phyloP scores from a whole-genome alignment of 2,888 invertebrate species.

The Ormyrus pomaceus region DNA sequence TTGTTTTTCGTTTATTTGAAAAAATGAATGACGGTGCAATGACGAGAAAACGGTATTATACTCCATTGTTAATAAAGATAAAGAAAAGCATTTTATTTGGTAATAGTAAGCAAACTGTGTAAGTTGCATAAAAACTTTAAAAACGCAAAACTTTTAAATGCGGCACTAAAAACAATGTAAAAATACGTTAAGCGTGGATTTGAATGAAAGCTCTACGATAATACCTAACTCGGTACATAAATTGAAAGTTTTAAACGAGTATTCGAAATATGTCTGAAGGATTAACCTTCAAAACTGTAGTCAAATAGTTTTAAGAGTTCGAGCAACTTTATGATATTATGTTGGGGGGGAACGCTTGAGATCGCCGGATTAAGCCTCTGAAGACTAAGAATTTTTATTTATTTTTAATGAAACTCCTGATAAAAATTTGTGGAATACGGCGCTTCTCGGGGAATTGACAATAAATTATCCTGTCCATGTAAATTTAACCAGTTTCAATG shows the following conservation, averaged over 20 bases:
- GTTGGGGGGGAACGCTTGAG: not conserved
- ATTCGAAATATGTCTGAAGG: constrained; percentile 26
- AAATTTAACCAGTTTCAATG: constrained; percentile 6
- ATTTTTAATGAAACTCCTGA: too few relatives aligned
- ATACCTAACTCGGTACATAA: not conserved
- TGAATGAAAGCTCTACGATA: too few relatives aligned
- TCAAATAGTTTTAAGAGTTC: constrained; percentile 28
- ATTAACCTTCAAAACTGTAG: constrained; percentile 42
- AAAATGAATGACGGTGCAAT: too few relatives aligned
- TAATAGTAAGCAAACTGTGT: too few relatives aligned
- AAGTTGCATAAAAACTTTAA: not conserved
- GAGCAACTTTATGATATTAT: constrained; percentile 14
- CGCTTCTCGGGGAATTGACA: not conserved
- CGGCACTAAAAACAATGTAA: not conserved
- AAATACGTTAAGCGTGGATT: constrained; percentile 7
- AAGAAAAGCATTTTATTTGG: too few relatives aligned
- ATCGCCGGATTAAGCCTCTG: not conserved
- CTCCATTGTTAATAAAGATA: too few relatives aligned
- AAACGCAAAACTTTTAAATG: not conserved
- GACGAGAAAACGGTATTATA: too few relatives aligned
- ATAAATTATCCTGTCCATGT: not conserved
- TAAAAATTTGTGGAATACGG: too few relatives aligned
- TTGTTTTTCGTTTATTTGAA: too few relatives aligned
- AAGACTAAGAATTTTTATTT: too few relatives aligned
- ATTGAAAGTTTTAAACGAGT: constrained; percentile 39